A percentile compares a stretch with the other conserved stretches of the same genome.
Conservation (phyloP, 2,888 invertebrate genomes). For the Arge pagana region DNA sequence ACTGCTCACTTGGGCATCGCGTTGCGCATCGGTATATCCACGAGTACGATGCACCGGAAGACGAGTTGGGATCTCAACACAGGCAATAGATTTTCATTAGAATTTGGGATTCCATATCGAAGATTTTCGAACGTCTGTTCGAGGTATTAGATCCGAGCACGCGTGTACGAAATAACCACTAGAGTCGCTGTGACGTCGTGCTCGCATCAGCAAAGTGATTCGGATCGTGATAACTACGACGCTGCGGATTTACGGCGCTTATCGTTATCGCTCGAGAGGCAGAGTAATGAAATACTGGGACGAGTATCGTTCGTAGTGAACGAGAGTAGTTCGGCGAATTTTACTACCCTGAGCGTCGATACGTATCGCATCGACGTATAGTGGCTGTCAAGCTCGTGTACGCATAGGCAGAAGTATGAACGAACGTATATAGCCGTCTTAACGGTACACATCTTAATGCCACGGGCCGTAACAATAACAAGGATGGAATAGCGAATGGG, state of each 20-base stretch:
- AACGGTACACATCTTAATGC: slow-evolving; percentile 53
- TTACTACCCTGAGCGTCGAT: background rate
- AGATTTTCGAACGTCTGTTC: no score
- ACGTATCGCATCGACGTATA: background rate
- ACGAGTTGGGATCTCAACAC: no score
- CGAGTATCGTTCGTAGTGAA: background rate
- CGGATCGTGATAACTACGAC: slow-evolving; percentile 4
- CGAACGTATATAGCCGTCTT: slow-evolving; percentile 2
- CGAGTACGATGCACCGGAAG: no score
- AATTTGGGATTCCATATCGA: no score
- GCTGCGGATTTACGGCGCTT: background rate
- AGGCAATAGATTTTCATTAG: no score
- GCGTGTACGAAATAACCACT: no score
- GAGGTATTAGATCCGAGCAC: no score
- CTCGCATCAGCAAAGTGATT: no score
- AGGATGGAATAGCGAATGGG: slow-evolving; percentile 48
- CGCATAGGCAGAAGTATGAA: background rate
- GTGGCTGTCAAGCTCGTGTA: background rate
- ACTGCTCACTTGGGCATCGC: no score
- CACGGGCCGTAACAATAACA: slow-evolving; percentile 57
- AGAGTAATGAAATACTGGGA: slow-evolving; percentile 12
- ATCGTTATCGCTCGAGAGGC: background rate
- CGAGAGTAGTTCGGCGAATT: background rate
- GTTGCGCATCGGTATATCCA: no score
- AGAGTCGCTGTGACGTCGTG: no score